A percentile compares a stretch with the other conserved stretches of the same genome.
phyloP scores from a whole-genome alignment of 1,140 invertebrate species.

The Grapholita molesta region DNA sequence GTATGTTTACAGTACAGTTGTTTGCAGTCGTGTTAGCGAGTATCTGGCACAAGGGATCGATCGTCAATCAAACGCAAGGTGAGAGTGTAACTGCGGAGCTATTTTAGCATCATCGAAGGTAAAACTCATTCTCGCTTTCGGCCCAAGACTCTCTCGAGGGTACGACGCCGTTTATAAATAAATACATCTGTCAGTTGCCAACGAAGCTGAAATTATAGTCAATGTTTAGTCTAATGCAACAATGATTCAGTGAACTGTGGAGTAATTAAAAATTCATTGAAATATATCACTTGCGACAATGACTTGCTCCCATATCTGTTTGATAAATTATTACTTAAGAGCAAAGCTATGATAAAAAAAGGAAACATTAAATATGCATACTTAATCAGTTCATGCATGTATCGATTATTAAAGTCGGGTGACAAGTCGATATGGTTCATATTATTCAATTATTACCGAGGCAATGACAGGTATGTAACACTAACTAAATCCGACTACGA shows the following conservation, averaged over 20 bases:
- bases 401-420: background rate
- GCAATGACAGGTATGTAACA: conserved; percentile 4
- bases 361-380: background rate
- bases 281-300: background rate
- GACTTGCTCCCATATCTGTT: background rate
- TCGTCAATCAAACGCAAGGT: conserved; percentile 77
- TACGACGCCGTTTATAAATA: conserved; percentile 71
- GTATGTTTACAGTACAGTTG: conserved; percentile 37
- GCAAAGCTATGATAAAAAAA: background rate
- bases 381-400: background rate
- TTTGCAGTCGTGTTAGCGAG: conserved; percentile 62
- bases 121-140: conserved; percentile 73
- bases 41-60: conserved; percentile 76
- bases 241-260: conserved; percentile 26
- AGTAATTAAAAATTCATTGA: conserved; percentile 19
- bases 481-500: conserved; percentile 6
- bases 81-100: conserved; percentile 71
- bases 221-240: conserved; percentile 30
- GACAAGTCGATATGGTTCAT: conserved; percentile 9
- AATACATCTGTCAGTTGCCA: conserved; percentile 65
- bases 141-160: conserved; percentile 71
- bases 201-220: conserved; percentile 44
- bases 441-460: conserved; percentile 14
- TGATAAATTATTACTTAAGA: background rate
- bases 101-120: conserved; percentile 76